Evolutionary conservation across 2,113 vertebrate genomes (phyloP), one percentile per base, ranked within the genome.

Genomic region (Jacana jacana): DNA sequence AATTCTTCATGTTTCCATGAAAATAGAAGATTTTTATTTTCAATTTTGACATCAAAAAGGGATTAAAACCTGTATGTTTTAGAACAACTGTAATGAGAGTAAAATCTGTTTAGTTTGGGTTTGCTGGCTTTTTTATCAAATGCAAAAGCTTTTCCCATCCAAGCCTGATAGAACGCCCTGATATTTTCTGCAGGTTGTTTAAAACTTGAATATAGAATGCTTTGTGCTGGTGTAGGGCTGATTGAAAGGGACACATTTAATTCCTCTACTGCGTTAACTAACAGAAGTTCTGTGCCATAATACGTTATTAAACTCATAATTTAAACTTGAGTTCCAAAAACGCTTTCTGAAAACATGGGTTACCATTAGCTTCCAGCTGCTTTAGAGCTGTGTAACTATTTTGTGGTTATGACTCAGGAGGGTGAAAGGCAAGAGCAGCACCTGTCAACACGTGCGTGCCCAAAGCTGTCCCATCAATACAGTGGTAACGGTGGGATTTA

Each of bases 251-350:
- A 49, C 68, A 11, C 20, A 23, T 90, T 71, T 64, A 75, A 86
- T 86, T 83, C 46, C 28, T 96, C 61, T 37, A 23, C 57, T 57
- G 23, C 35, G 52, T 78, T 94, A 96, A 90, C 68, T 88, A 93
- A 86, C 88, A 91, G 91, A 95, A 88, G 65, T 78, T 94, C 64
- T 39, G 54, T 90, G 88, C 72, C 76, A 86, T 93, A 81, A 52
- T 64, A 79, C 6, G 23, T 90, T 96, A 96, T 95, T 95, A 90
- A 96, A 94, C 68, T 92, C 93, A 91, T 94, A 91, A 94, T 70
- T 92, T 93, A 84, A 95, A 71, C 60, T 48, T 17, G 15, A 35
- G 30, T 80, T 96, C 91, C 95, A 95, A 86, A 92, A 93, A 11
- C 23, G 9, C 63, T 88, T 88, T 65, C 44, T 70, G 73, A 71